Evolutionary conservation across 2,888 invertebrate genomes (phyloP).

Genomic region (Cantharis rustica): DNA sequence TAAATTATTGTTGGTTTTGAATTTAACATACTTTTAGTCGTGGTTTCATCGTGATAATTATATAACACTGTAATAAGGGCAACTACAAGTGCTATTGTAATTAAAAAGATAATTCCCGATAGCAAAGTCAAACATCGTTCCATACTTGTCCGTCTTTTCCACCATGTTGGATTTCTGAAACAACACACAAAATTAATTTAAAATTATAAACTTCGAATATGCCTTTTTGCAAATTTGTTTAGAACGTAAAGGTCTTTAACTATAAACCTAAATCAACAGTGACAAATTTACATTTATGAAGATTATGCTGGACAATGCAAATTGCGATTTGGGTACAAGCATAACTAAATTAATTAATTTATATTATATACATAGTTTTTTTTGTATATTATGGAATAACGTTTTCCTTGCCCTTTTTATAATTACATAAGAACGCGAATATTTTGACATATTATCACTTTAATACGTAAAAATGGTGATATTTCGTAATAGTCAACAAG

Average conservation of each 20-base stretch:
- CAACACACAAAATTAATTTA: not conserved
- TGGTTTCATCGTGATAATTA: slow-evolving; percentile 42
- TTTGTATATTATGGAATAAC: not conserved
- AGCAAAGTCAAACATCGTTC: slow-evolving; percentile 71
- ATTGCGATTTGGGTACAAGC: not conserved
- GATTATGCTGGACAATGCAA: not conserved
- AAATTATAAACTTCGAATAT: not conserved
- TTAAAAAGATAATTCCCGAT: slow-evolving; percentile 62
- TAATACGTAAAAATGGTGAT: not conserved
- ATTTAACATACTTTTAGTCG: slow-evolving; percentile 12
- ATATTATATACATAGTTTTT: not conserved
- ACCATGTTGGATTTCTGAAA: slow-evolving; percentile 78
- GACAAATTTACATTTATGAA: not conserved
- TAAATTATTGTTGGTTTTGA: not conserved
- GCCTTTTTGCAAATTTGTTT: not conserved
- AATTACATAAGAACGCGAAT: not conserved
- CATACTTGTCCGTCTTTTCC: slow-evolving; percentile 75
- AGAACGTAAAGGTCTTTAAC: not conserved
- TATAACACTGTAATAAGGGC: slow-evolving; percentile 63
- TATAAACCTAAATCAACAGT: not conserved
- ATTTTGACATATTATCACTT: not conserved
- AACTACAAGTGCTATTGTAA: slow-evolving; percentile 66
- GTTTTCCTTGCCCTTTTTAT: not conserved
- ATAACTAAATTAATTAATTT: not conserved
- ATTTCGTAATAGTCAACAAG: not conserved